Percentiles rank a stretch among this genome's conserved stretches.
These are phyloP conservation scores for Heterodera filipjevi DNA, from an alignment of 2,888 invertebrate genomes.

Conservation along the genomic window DNA sequence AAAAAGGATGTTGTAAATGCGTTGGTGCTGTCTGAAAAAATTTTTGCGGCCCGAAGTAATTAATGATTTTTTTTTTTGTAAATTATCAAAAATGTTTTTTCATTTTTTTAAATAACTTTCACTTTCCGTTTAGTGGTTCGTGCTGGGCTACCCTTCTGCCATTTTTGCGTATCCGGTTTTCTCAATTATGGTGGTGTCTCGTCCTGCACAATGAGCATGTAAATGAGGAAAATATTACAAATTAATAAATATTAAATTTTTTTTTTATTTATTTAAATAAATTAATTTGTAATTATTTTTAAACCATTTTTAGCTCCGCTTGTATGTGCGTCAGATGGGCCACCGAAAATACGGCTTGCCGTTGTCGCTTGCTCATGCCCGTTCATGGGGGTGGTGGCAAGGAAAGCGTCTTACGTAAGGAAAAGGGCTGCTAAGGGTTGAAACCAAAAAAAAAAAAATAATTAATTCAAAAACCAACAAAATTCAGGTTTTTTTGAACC, in stretches of 20 bases:
- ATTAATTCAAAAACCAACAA: too few relatives aligned
- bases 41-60: conserved; percentile 58
- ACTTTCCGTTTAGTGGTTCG: conserved; percentile 35
- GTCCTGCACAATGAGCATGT: conserved; percentile 52
- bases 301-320: too few relatives aligned
- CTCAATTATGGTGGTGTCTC: conserved; percentile 60
- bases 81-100: background rate
- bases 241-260: too few relatives aligned
- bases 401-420: too few relatives aligned
- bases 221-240: too few relatives aligned
- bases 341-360: conserved; percentile 57
- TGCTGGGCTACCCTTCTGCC: conserved; percentile 57
- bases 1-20: conserved; percentile 48
- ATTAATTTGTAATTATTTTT: too few relatives aligned
- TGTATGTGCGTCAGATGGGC: conserved; percentile 52
- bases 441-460: too few relatives aligned
- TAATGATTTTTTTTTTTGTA: background rate
- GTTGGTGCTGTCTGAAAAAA: conserved; percentile 55
- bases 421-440: too few relatives aligned
- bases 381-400: conserved; percentile 60
- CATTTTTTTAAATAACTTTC: too few relatives aligned
- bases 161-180: conserved; percentile 61
- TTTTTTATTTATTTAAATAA: too few relatives aligned
- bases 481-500: too few relatives aligned
- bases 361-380: conserved; percentile 59